These are phyloP conservation scores for Rhea americana DNA, from an alignment of 2,113 vertebrate species.

Conservation along the genomic window DNA sequence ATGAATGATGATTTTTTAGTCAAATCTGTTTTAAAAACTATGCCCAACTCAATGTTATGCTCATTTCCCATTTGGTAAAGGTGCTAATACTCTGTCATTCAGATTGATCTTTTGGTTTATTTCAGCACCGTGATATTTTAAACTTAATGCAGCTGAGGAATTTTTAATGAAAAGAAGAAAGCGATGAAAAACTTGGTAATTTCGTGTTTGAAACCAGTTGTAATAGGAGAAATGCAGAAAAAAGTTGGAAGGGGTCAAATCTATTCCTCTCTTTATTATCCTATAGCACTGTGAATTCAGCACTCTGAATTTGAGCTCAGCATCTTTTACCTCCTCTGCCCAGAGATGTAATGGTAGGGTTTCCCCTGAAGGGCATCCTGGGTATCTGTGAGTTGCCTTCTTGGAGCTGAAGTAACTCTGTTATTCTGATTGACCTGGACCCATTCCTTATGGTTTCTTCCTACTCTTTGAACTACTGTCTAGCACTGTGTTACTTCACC, in stretches of 20 bases:
- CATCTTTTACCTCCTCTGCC: neutral
- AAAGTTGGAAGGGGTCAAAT: conserved; percentile 46
- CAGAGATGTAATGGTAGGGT: neutral
- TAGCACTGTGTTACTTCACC: neutral
- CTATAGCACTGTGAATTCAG: neutral
- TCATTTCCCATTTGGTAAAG: conserved; percentile 6
- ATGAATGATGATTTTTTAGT: neutral
- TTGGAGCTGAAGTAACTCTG: neutral
- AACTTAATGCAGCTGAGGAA: conserved; percentile 22
- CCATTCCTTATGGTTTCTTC: neutral
- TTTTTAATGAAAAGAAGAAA: conserved; percentile 48
- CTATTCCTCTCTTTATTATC: fast-evolving
- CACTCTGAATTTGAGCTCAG: neutral
- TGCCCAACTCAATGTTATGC: neutral
- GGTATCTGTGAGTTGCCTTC: neutral
- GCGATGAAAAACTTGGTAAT: neutral
- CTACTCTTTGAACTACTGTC: neutral
- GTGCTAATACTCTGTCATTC: conserved; percentile 13
- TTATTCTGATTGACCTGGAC: neutral
- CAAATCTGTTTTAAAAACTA: neutral
- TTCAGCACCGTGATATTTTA: conserved; percentile 33
- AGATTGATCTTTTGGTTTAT: conserved; percentile 18
- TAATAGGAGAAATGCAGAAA: conserved; percentile 32
- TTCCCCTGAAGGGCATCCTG: neutral
- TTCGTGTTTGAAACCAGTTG: conserved; percentile 21